These are phyloP conservation scores for Prionace glauca DNA, from an alignment of 2,797 vertebrate species.

Conservation along the genomic window DNA sequence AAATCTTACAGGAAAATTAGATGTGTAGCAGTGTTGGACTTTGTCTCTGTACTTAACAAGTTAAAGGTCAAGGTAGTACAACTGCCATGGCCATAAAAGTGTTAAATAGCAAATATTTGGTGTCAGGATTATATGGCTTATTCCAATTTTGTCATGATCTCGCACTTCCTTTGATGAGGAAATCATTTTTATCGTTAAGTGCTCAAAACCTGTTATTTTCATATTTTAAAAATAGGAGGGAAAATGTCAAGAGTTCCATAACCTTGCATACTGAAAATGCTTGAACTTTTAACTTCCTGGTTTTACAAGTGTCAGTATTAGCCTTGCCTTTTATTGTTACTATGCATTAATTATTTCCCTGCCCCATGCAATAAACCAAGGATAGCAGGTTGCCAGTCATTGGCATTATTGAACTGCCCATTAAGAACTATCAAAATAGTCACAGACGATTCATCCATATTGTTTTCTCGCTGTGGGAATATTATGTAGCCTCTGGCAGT, in stretches of 20 bases:
- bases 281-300: neutral
- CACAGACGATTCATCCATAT: too few relatives aligned
- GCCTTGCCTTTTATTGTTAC: neutral
- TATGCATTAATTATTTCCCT: neutral
- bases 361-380: too few relatives aligned
- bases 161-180: neutral
- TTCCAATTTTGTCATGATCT: neutral
- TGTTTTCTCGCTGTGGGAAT: too few relatives aligned
- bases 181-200: neutral
- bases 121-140: neutral
- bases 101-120: neutral
- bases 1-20: neutral
- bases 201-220: neutral
- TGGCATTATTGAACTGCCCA: neutral
- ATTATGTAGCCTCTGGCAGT: too few relatives aligned
- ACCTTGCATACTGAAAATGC: neutral
- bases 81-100: neutral
- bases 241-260: neutral
- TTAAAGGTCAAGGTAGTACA: neutral
- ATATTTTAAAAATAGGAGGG: neutral
- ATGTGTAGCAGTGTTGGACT: neutral
- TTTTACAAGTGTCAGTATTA: neutral
- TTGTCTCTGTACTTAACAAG: neutral
- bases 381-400: neutral
- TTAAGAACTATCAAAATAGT: neutral